Evolutionary conservation across 2,797 vertebrate species (phyloP).

Genomic region (Lagodon rhomboides): DNA sequence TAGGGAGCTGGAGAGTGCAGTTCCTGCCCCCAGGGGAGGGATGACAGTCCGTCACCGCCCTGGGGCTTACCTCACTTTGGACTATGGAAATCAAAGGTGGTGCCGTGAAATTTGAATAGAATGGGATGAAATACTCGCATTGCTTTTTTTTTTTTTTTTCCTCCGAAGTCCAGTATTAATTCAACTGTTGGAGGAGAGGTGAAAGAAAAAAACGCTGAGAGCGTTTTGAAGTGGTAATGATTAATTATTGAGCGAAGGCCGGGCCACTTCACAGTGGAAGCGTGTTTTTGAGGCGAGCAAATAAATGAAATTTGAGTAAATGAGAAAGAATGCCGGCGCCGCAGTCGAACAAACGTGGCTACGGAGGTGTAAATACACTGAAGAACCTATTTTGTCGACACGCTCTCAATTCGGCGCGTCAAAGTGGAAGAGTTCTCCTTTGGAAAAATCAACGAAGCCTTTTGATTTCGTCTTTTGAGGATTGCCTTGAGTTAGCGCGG

Average conservation of each 20-base stretch:
- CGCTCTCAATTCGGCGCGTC: conserved; percentile 10
- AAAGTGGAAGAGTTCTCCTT: conserved; percentile 12
- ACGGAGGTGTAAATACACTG: conserved; percentile 40
- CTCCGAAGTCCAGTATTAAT: conserved; percentile 56
- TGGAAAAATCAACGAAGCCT: conserved; percentile 26
- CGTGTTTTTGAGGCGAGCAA: conserved; percentile 43
- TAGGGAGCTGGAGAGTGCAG: conserved; percentile 83
- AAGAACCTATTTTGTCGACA: conserved; percentile 3
- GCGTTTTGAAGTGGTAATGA: conserved; percentile 63
- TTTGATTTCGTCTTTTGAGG: conserved; percentile 56
- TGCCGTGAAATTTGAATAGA: conserved; percentile 82
- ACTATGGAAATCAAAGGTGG: conserved; percentile 85
- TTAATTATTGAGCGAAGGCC: conserved; percentile 42
- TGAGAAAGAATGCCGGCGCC: not conserved
- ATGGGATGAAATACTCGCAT: conserved; percentile 72
- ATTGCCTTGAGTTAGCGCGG: conserved; percentile 30
- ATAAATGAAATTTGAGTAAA: conserved; percentile 34
- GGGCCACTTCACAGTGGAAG: conserved; percentile 16
- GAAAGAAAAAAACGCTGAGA: not conserved
- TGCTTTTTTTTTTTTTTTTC: conserved; percentile 32
- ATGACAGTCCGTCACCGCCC: conserved; percentile 85
- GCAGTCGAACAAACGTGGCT: conserved; percentile 17
- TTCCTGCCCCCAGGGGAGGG: conserved; percentile 82
- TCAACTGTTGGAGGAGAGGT: conserved; percentile 41
- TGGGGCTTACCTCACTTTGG: conserved; percentile 83